These are phyloP conservation scores for cattle (Bos taurus) DNA, from an alignment of 2,113 vertebrate genomes.

Conservation along the genomic window ARS-UCD2.0 NC_037328.1:121828501-121829000, in stretches of 20 bases:
- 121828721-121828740: slow-evolving; percentile 57
- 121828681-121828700: not conserved
- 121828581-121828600: slow-evolving; percentile 17
- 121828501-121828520: slow-evolving; percentile 34
- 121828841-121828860: slow-evolving; percentile 65
- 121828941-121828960: not conserved
- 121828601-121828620: slow-evolving; percentile 41
- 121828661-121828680: slow-evolving; percentile 8
- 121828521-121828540: slow-evolving; percentile 47
- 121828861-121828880: slow-evolving; percentile 15
- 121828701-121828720: slow-evolving; percentile 19
- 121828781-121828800: not conserved
- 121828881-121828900: not conserved
- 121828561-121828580: slow-evolving; percentile 30
- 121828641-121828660: slow-evolving; percentile 22
- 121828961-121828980: slow-evolving; percentile 5
- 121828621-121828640: slow-evolving; percentile 29
- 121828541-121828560: slow-evolving; percentile 65
- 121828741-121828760: slow-evolving; percentile 36
- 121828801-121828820: slow-evolving; percentile 36
- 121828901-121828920: slow-evolving; percentile 28
- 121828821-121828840: slow-evolving; percentile 55
- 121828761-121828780: slow-evolving; percentile 39
- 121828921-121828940: not conserved
- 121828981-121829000: not conserved